Evolutionary conservation across 2,797 vertebrate genomes (phyloP), one percentile per base, ranked within the genome.

Genomic region (Eospalax fontanierii): DNA sequence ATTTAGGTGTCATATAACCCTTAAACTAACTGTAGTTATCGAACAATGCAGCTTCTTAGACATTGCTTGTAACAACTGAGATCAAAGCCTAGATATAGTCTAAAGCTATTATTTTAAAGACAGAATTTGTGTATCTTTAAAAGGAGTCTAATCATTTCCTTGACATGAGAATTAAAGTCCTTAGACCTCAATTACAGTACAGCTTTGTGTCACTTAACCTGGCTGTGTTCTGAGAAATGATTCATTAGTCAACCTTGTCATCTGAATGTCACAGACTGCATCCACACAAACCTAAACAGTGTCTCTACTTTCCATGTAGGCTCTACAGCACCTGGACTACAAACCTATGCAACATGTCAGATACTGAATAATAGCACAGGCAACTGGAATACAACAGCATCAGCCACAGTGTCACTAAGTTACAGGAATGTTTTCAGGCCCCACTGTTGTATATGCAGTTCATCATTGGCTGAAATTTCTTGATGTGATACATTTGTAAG

Each of bases 111-210:
- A 82, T 75, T 66, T 18, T 28, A 63, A 68, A n/a, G 57, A 12
- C 61, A 66, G 46, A 81, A 43, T 57, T 89, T 11, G 1, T 40
- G 14, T 66, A 26, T 63, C 24, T 46, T 43, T 78, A 78, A 54
- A 54, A 66, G 40, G 33, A 65, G 57, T 78, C 94, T 71, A 92
- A 86, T 30, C 11, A 12, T 43, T 80, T 95, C 65, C 85, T 50
- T 91, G 59, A 88, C n/a, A 61, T 24, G 30, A 86, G 73, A 88
- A 66, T 50, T 50, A 91, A 90, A 80, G 71, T 76, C n/a, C 85
- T 63, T 30, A 59, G 73, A 54, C 59, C 11, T 57, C 28, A 85
- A 54, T 86, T 68, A 66, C 2, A 75, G 1, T 11, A 38, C 12
- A 66, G 28, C 5, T 43, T 16, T 16, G 28, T 76, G 71, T 40